These are phyloP conservation scores for Rhopalosiphum maidis DNA, from an alignment of 1,140 invertebrate genomes.

Conservation along the genomic window DNA sequence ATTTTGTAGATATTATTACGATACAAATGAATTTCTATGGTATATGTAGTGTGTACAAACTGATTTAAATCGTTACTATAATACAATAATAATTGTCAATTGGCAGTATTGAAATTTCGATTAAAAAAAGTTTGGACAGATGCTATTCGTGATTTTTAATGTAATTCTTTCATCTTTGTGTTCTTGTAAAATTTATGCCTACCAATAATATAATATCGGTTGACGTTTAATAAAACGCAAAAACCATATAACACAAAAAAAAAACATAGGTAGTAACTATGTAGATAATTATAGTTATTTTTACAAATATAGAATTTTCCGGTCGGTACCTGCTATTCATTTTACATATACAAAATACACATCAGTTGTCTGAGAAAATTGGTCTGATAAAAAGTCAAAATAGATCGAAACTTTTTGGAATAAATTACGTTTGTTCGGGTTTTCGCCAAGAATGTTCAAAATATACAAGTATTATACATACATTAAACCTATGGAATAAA, in stretches of 20 bases:
- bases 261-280: neutral
- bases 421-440: neutral
- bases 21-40: neutral
- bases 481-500: no score
- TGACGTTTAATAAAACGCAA: neutral
- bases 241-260: neutral
- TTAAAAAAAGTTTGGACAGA: no score
- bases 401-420: neutral
- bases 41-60: neutral
- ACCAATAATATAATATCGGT: neutral
- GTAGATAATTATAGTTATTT: neutral
- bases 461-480: no score
- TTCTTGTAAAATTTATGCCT: no score
- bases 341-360: neutral
- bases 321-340: neutral
- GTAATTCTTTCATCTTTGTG: no score
- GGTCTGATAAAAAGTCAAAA: no score
- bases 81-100: no score
- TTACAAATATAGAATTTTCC: neutral
- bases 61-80: neutral
- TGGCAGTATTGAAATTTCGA: no score
- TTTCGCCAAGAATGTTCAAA: neutral
- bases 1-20: neutral
- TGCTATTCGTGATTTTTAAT: no score
- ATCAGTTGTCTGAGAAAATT: neutral